These are phyloP conservation scores for Spisula solida DNA, from an alignment of 2,888 invertebrate species.

Conservation along the genomic window DNA sequence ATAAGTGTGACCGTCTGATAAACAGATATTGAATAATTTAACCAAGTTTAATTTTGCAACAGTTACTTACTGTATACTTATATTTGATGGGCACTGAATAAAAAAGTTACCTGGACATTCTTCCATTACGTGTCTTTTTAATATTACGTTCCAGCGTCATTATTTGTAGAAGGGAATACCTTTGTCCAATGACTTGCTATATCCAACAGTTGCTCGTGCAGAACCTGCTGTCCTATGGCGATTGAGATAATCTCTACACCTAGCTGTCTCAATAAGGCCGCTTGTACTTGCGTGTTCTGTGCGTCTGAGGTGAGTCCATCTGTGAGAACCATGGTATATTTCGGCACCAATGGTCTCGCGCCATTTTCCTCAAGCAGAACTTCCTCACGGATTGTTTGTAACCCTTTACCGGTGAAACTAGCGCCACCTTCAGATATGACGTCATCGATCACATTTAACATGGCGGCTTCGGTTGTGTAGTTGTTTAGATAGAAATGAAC, in stretches of 20 bases:
- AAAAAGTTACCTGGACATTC: constrained; percentile 15
- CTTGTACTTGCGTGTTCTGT: not conserved
- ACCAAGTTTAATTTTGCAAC: no score
- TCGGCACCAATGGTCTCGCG: not conserved
- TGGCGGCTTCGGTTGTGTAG: not conserved
- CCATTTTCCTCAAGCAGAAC: constrained; percentile 22
- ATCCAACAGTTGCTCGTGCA: constrained; percentile 35
- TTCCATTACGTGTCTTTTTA: constrained; percentile 34
- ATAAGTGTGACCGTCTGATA: no score
- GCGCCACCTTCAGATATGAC: constrained; percentile 27
- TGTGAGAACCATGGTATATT: constrained; percentile 40
- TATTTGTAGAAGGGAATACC: constrained; percentile 24
- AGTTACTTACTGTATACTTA: no score
- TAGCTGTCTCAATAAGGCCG: constrained; percentile 7
- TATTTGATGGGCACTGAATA: not conserved
- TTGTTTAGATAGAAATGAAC: constrained; percentile 36
- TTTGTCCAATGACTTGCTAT: constrained; percentile 26
- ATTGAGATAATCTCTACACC: constrained; percentile 31
- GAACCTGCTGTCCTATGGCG: constrained; percentile 38
- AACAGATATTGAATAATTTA: no score
- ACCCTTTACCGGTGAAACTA: constrained; percentile 31
- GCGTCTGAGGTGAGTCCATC: constrained; percentile 37
- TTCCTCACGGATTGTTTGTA: not conserved
- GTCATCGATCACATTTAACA: constrained; percentile 21
- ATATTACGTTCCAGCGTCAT: constrained; percentile 27